Percentiles rank a stretch among this genome's conserved stretches.
phyloP scores from a whole-genome alignment of 1,140 invertebrate genomes.

The Batillaria attramentaria region DNA sequence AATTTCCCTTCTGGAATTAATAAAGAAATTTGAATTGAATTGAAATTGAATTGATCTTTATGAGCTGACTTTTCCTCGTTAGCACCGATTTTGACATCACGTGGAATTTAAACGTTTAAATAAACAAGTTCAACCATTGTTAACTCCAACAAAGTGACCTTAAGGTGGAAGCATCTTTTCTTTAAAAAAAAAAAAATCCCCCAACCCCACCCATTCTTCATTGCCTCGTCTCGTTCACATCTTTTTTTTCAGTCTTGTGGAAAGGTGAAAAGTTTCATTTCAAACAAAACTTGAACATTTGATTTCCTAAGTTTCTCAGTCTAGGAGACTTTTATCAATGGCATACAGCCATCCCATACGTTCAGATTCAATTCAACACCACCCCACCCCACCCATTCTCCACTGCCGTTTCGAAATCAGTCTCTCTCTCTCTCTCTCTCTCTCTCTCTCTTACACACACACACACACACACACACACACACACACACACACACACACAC shows the following conservation, averaged over 20 bases:
- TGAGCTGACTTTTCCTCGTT: not conserved
- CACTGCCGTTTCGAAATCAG: not conserved
- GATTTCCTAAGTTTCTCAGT: not conserved
- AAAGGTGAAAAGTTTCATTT: not conserved
- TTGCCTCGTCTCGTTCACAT: not conserved
- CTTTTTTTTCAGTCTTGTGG: not conserved
- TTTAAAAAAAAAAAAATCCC: not conserved
- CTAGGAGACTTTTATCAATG: not conserved
- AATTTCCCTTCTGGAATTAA: too few species aligned
- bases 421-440: not conserved
- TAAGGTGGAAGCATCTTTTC: not conserved
- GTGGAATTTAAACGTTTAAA: not conserved
- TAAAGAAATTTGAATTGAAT: too few species aligned
- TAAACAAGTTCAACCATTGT: not conserved
- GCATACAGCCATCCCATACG: too few species aligned
- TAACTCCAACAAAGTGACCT: not conserved
- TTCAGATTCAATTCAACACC: too few species aligned
- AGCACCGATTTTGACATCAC: not conserved
- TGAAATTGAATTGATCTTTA: not conserved
- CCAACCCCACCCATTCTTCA: not conserved
- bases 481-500: not conserved
- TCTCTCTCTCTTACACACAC: not conserved
- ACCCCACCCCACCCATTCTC: too few species aligned
- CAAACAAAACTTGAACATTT: not conserved
- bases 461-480: slow-evolving; percentile 13